phyloP scores from a whole-genome alignment of 2,113 vertebrate species.

The Megalops atlanticus region DNA sequence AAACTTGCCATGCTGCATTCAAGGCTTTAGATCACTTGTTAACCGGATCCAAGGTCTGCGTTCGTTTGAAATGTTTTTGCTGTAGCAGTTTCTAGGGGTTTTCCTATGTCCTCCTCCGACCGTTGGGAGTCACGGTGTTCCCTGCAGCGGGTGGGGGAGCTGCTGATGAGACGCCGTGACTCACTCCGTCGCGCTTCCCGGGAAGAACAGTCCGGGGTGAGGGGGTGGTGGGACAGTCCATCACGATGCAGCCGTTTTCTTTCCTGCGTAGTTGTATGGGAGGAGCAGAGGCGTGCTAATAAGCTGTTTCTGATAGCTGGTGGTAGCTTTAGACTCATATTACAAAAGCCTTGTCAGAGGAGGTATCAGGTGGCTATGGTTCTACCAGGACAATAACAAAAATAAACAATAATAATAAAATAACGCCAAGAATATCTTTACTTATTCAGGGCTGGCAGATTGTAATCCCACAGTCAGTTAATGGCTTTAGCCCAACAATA shows the following conservation, averaged over 20 bases:
- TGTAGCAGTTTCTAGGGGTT: background rate
- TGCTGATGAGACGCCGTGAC: background rate
- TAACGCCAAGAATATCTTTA: background rate
- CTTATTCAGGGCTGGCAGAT: background rate
- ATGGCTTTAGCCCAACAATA: background rate
- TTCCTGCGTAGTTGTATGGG: background rate
- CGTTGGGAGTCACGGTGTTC: background rate
- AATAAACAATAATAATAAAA: background rate
- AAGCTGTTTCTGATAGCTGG: background rate
- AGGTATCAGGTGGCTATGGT: background rate
- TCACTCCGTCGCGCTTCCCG: background rate
- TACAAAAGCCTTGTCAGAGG: background rate
- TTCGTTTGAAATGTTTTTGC: background rate
- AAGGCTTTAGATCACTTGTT: background rate
- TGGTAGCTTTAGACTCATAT: background rate
- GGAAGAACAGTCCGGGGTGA: background rate
- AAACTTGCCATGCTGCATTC: background rate
- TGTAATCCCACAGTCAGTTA: background rate
- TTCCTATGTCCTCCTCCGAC: background rate
- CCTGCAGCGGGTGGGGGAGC: background rate
- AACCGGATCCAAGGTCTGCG: background rate
- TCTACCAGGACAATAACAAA: background rate
- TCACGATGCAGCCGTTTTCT: background rate
- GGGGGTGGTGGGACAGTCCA: slow-evolving; percentile 7
- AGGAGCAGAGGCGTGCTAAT: slow-evolving; percentile 22